Conservation (phyloP, 2,797 vertebrate genomes). For the Molossus molossus region DNA sequence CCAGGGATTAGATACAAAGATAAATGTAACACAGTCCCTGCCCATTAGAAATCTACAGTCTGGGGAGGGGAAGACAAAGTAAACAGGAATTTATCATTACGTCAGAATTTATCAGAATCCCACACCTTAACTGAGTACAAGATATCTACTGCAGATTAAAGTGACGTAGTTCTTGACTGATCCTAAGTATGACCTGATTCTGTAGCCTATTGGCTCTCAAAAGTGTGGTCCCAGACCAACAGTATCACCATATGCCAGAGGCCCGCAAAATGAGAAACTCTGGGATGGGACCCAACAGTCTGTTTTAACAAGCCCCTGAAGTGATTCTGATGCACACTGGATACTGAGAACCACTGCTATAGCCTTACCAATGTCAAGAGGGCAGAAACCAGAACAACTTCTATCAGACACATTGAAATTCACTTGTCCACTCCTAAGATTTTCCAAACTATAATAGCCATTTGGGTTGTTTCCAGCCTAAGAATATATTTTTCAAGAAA, state of each 20-base stretch:
- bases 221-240: not conserved
- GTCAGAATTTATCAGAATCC: not conserved
- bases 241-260: not conserved
- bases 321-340: not conserved
- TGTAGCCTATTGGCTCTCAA: not conserved
- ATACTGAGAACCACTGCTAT: not conserved
- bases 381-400: not conserved
- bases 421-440: not conserved
- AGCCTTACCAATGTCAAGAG: not conserved
- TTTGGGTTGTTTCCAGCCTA: not conserved
- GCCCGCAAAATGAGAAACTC: constrained; percentile 15
- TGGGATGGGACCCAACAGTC: not conserved
- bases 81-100: not conserved
- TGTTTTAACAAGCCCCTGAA: not conserved
- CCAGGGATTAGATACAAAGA: not conserved
- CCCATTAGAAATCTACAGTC: not conserved
- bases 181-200: not conserved
- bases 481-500: constrained; percentile 13
- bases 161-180: not conserved
- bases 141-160: not conserved
- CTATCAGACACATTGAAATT: not conserved
- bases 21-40: not conserved
- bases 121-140: constrained; percentile 7
- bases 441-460: not conserved
- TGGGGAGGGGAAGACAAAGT: not conserved